Percentiles rank a stretch among this genome's conserved stretches.
Conservation (phyloP, 1,140 invertebrate genomes). For the Sesamia nonagrioides region DNA sequence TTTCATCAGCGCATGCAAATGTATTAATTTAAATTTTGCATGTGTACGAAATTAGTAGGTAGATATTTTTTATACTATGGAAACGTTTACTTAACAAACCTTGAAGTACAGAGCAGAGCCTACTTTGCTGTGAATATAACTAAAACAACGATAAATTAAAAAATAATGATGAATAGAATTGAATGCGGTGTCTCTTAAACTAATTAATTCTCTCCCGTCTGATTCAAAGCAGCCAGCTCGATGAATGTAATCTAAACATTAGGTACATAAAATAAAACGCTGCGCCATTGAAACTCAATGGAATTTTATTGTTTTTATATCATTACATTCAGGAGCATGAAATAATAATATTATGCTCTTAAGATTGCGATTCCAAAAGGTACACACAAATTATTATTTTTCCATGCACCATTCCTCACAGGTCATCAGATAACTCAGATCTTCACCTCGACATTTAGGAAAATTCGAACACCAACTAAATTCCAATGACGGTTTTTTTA, state of each 20-base stretch:
- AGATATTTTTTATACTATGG: no score
- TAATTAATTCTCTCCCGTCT: neutral
- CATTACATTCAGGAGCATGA: neutral
- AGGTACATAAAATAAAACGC: conserved; percentile 17
- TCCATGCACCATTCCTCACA: conserved; percentile 8
- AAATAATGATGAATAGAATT: neutral
- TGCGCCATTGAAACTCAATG: conserved; percentile 9
- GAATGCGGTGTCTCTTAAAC: neutral
- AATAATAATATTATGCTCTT: conserved; percentile 29
- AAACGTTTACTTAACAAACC: no score
- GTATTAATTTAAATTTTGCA: no score
- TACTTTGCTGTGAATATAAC: no score
- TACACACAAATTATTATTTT: neutral
- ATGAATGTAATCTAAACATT: conserved; percentile 9
- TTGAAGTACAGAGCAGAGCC: no score
- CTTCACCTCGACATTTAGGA: conserved; percentile 31
- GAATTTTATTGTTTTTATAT: conserved; percentile 42
- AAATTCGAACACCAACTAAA: conserved; percentile 18
- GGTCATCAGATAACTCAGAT: conserved; percentile 34
- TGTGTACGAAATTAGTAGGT: no score
- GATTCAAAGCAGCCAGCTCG: neutral
- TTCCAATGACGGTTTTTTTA: conserved; percentile 18
- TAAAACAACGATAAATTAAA: neutral
- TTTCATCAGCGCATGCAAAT: no score
- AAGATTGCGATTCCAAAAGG: neutral